Percentiles rank a stretch among this genome's conserved stretches.
phyloP scores from a whole-genome alignment of 2,888 invertebrate species.

The Miltochrista miniata region DNA sequence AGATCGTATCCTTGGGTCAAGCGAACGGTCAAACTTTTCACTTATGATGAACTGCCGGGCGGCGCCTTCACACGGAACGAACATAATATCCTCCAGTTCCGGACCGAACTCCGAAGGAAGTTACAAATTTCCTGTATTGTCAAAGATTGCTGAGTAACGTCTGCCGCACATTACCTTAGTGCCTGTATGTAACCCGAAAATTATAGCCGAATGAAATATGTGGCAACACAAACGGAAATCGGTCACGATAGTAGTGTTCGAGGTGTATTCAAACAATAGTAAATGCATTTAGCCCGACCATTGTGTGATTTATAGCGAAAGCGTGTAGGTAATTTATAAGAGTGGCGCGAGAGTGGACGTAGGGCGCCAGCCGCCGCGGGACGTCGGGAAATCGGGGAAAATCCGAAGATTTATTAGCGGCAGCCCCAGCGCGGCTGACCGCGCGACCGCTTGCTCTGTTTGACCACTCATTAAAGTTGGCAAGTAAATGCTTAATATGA shows the following conservation, averaged over 20 bases:
- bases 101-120: constrained; percentile 61
- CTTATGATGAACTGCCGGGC: constrained; percentile 57
- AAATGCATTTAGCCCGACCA: constrained; percentile 78
- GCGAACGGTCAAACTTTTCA: constrained; percentile 52
- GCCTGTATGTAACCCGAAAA: constrained; percentile 39
- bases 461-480: constrained; percentile 81
- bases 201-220: constrained; percentile 56
- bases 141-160: constrained; percentile 63
- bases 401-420: constrained; percentile 79
- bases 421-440: constrained; percentile 67
- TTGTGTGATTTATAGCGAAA: constrained; percentile 80
- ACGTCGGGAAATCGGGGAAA: constrained; percentile 80
- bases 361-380: constrained; percentile 61
- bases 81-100: constrained; percentile 69
- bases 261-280: constrained; percentile 80
- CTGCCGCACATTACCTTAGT: constrained; percentile 44
- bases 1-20: constrained; percentile 64
- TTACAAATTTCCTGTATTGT: constrained; percentile 60
- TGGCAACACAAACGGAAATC: constrained; percentile 47
- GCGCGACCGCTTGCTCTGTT: constrained; percentile 66
- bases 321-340: constrained; percentile 83
- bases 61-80: constrained; percentile 58
- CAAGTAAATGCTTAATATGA: constrained; percentile 78
- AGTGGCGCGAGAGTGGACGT: constrained; percentile 67
- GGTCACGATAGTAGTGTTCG: constrained; percentile 57